Conservation (phyloP, 2,797 vertebrate species). For the Petrocephalus schoutedeni region DNA sequence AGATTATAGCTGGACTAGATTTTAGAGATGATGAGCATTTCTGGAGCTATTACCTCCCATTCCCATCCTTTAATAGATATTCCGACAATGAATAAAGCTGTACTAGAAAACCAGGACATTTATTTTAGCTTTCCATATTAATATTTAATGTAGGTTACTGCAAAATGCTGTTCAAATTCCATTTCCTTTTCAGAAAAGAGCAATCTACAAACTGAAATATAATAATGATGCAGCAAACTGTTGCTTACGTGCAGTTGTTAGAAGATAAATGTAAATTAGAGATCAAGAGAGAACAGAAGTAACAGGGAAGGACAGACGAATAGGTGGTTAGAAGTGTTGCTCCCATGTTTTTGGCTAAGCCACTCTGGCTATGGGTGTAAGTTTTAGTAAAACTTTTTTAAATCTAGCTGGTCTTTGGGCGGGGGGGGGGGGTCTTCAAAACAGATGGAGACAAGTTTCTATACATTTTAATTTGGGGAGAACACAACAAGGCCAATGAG, state of each 20-base stretch:
- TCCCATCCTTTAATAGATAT: background rate
- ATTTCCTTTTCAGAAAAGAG: background rate
- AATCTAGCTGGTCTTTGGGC: background rate
- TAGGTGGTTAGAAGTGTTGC: background rate
- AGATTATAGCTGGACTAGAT: background rate
- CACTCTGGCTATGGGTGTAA: background rate
- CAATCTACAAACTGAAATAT: background rate
- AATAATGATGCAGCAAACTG: background rate
- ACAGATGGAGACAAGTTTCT: background rate
- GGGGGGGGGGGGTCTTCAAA: too few species aligned
- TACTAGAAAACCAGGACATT: background rate
- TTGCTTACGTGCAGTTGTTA: background rate
- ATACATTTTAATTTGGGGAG: background rate
- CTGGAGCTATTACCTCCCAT: background rate
- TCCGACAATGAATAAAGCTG: background rate
- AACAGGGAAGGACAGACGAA: background rate
- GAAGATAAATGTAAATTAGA: background rate
- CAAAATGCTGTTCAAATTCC: background rate
- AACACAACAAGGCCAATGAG: background rate
- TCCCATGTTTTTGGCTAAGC: background rate
- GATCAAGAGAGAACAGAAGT: background rate
- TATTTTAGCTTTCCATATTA: background rate
- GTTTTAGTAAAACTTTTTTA: background rate
- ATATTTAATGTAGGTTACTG: slow-evolving; percentile 7
- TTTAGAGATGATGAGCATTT: background rate